A percentile compares a stretch with the other conserved stretches of the same genome.
These are phyloP conservation scores for Alethe diademata DNA, from an alignment of 2,113 vertebrate species.

Conservation along the genomic window DNA sequence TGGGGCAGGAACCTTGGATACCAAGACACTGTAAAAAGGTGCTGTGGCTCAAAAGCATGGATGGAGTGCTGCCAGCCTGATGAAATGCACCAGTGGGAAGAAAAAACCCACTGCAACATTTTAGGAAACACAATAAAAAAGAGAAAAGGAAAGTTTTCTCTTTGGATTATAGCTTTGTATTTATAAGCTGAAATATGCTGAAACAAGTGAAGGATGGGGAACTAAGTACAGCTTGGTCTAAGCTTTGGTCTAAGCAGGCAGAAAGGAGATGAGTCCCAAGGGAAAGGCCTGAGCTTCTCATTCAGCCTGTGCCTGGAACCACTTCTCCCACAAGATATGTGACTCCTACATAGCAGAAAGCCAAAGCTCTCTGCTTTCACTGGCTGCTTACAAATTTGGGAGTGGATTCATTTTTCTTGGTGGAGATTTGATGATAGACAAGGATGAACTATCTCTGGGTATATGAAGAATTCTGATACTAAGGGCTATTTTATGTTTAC, in stretches of 20 bases:
- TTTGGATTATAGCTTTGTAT: neutral
- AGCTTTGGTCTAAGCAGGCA: neutral
- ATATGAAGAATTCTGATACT: neutral
- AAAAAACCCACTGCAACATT: neutral
- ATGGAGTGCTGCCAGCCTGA: neutral
- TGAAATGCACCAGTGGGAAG: neutral
- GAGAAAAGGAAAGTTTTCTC: neutral
- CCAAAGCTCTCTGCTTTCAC: neutral
- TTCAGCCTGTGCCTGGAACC: neutral
- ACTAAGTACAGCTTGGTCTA: neutral
- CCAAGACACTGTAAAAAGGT: neutral
- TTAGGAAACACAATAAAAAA: neutral
- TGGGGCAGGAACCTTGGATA: neutral
- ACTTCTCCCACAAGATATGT: neutral
- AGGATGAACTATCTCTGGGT: neutral
- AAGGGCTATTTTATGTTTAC: neutral
- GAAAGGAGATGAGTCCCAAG: neutral
- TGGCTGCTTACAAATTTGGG: neutral
- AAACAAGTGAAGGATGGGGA: neutral
- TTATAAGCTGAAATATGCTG: neutral
- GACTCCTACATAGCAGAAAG: neutral
- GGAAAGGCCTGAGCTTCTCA: neutral
- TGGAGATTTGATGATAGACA: rapidly evolving
- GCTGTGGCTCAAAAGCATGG: neutral
- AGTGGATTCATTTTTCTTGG: neutral